A percentile compares a stretch with the other conserved stretches of the same genome.
These are phyloP conservation scores for Gorsachius magnificus DNA, from an alignment of 2,797 vertebrate genomes.

Conservation along the genomic window DNA sequence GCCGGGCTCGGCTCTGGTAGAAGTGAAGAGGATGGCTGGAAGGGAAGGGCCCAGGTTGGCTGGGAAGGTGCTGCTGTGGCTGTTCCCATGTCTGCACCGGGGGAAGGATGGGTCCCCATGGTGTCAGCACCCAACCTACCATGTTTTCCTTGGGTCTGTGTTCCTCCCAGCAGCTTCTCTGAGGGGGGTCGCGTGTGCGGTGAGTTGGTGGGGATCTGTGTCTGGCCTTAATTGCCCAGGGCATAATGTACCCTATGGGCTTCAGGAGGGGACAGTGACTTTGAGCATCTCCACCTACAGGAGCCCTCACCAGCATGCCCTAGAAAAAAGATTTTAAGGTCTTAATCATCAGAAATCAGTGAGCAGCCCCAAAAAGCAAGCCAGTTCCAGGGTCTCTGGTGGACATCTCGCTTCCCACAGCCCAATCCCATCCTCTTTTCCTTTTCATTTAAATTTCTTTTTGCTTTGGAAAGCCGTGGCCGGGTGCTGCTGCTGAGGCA, in stretches of 20 bases:
- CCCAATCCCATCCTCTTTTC: neutral
- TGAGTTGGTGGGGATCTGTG: neutral
- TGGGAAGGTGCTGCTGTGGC: neutral
- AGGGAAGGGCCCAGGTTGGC: neutral
- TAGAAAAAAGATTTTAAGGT: neutral
- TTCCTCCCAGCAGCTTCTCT: neutral
- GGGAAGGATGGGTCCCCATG: neutral
- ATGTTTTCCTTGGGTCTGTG: neutral
- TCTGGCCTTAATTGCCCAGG: neutral
- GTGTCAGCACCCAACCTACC: neutral
- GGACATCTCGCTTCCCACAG: rapidly evolving
- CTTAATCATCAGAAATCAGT: neutral
- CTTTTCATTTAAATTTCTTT: neutral
- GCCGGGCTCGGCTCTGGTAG: rapidly evolving
- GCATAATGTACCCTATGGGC: rapidly evolving
- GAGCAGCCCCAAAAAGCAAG: neutral
- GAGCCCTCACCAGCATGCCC: rapidly evolving
- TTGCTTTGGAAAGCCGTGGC: rapidly evolving
- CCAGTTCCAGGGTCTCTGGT: neutral
- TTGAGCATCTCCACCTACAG: rapidly evolving
- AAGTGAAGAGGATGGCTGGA: neutral
- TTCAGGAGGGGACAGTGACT: neutral
- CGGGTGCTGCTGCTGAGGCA: rapidly evolving
- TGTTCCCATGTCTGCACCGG: neutral
- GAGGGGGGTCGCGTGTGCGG: rapidly evolving